Evolutionary conservation across 2,797 vertebrate genomes (phyloP).

Genomic region (Chaetodon trifasciatus): DNA sequence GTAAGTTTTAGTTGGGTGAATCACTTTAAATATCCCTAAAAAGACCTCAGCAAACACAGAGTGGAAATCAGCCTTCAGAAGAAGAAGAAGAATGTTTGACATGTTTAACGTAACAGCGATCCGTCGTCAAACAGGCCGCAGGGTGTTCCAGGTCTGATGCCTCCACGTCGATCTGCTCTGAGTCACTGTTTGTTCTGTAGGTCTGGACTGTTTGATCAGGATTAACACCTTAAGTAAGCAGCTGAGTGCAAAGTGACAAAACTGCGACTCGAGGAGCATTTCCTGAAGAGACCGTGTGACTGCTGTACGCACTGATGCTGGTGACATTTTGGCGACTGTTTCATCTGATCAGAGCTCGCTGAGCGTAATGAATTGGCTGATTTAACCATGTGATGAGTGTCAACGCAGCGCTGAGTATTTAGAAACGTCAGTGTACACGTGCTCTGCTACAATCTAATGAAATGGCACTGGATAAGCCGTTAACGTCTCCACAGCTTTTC

Average conservation of each 20-base stretch:
- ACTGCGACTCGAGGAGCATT: neutral
- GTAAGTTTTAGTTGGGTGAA: too few relatives aligned
- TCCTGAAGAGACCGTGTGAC: neutral
- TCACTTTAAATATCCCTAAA: too few relatives aligned
- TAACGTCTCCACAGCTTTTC: too few relatives aligned
- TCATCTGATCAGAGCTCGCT: too few relatives aligned
- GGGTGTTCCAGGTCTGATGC: neutral
- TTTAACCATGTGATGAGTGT: too few relatives aligned
- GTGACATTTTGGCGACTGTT: neutral
- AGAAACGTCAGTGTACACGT: too few relatives aligned
- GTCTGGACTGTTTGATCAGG: neutral
- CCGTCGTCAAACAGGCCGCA: neutral
- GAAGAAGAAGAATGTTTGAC: too few relatives aligned
- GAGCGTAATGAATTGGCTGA: too few relatives aligned
- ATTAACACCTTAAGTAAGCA: neutral
- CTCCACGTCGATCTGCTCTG: neutral
- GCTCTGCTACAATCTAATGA: too few relatives aligned
- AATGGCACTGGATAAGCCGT: too few relatives aligned
- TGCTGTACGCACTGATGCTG: neutral
- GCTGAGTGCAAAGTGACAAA: neutral
- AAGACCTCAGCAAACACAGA: too few relatives aligned
- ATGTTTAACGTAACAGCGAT: neutral
- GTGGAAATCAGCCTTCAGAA: too few relatives aligned
- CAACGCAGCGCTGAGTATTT: neutral
- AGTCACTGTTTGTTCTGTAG: constrained; percentile 3